phyloP scores from a whole-genome alignment of 2,113 vertebrate species.

The Oreamnos americanus region DNA sequence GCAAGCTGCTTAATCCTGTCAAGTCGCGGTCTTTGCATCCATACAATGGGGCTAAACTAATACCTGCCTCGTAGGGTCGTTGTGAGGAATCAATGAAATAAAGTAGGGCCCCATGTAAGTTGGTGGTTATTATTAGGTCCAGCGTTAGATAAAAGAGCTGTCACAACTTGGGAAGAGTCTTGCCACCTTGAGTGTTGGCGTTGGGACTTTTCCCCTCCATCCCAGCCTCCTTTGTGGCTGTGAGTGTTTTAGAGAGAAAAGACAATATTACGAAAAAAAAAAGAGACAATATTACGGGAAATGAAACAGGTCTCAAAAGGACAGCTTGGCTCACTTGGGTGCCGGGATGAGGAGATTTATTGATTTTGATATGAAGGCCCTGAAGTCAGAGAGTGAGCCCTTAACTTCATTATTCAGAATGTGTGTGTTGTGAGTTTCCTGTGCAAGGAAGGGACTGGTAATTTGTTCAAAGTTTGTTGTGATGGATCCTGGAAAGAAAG shows the following conservation, averaged over 20 bases:
- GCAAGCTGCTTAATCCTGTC: neutral
- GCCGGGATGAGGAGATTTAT: neutral
- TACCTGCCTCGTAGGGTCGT: neutral
- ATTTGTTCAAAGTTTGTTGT: neutral
- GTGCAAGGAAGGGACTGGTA: neutral
- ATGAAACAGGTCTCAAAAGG: neutral
- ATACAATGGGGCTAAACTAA: neutral
- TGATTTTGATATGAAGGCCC: neutral
- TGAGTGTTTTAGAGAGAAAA: neutral
- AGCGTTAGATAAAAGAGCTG: neutral
- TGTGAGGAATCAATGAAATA: neutral
- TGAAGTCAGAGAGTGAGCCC: neutral
- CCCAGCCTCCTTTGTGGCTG: neutral
- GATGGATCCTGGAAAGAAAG: neutral
- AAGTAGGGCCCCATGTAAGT: neutral
- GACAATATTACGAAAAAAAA: neutral
- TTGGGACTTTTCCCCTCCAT: neutral
- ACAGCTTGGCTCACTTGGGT: neutral
- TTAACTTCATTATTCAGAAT: neutral
- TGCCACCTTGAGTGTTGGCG: neutral
- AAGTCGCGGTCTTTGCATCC: neutral
- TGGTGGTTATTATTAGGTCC: neutral
- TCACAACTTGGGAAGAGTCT: neutral
- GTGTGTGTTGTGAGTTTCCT: neutral
- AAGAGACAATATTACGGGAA: neutral